phyloP scores from a whole-genome alignment of 2,113 vertebrate species.

The Mola mola region DNA sequence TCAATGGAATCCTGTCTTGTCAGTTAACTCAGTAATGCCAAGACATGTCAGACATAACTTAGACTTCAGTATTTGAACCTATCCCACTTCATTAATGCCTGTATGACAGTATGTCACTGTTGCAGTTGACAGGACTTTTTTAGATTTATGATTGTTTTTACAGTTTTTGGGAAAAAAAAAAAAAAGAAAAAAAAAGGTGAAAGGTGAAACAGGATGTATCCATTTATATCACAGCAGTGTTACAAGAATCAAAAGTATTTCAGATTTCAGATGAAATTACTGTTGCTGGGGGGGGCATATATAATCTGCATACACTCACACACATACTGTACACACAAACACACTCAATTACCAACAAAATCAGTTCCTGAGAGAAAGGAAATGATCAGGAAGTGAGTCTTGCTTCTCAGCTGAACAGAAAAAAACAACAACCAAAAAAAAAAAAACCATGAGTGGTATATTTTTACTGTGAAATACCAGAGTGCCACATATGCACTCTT shows the following conservation, averaged over 20 bases:
- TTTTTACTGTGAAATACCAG: constrained; percentile 32
- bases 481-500: neutral
- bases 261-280: neutral
- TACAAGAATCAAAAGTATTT: neutral
- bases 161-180: no score
- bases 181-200: neutral
- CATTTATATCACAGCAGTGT: constrained; percentile 14
- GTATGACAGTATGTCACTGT: neutral
- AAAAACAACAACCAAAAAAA: constrained; percentile 61
- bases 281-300: constrained; percentile 8
- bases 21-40: constrained; percentile 24
- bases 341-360: constrained; percentile 27
- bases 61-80: constrained; percentile 8
- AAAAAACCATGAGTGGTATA: constrained; percentile 51
- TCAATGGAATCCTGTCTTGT: constrained; percentile 23
- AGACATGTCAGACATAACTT: constrained; percentile 8
- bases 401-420: constrained; percentile 41
- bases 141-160: neutral
- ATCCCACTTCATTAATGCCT: neutral
- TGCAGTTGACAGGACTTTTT: neutral
- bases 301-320: constrained; percentile 26
- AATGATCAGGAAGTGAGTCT: constrained; percentile 66
- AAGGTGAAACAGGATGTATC: constrained; percentile 49
- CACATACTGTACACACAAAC: constrained; percentile 23
- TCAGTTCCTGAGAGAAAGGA: constrained; percentile 49